Evolutionary conservation across 92 coral and sea anemone species (phyloP).

Genomic region (Hydrozoanthus gracilis): DNA sequence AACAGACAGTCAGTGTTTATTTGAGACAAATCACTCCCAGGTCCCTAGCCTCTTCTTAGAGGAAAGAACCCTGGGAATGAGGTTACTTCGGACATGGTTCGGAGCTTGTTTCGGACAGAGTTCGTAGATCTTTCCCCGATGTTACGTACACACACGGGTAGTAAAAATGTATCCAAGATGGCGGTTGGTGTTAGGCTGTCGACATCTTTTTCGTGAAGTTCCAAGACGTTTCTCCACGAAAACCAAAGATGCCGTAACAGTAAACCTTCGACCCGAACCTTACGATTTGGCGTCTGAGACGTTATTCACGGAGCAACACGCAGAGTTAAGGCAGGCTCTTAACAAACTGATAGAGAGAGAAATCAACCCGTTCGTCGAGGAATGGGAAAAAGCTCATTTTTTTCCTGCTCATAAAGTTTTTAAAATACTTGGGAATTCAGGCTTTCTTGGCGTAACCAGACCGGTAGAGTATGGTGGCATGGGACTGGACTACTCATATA

Average conservation of each 20-base stretch:
- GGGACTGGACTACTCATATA: slow-evolving; percentile 93
- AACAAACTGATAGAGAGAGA: slow-evolving; percentile 92
- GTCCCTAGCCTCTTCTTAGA: no score
- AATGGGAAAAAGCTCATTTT: slow-evolving; percentile 87
- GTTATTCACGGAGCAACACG: slow-evolving; percentile 88
- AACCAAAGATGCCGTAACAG: slow-evolving; percentile 40
- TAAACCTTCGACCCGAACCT: slow-evolving; percentile 76
- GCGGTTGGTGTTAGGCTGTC: slow-evolving; percentile 20
- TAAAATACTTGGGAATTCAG: slow-evolving; percentile 92
- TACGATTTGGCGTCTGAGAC: slow-evolving; percentile 81
- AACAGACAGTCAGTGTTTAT: not conserved
- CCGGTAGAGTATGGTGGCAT: slow-evolving; percentile 96
- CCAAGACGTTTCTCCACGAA: slow-evolving; percentile 63
- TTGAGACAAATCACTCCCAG: not conserved
- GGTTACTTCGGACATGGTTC: no score
- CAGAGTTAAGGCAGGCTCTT: slow-evolving; percentile 82
- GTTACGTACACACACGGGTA: not conserved
- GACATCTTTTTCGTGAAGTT: slow-evolving; percentile 52
- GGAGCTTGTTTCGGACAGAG: no score
- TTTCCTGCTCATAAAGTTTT: slow-evolving; percentile 98
- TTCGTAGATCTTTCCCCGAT: not conserved
- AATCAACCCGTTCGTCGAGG: slow-evolving; percentile 97
- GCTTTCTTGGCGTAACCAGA: slow-evolving; percentile 93
- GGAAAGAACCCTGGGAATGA: no score
- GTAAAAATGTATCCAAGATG: slow-evolving; percentile 61